Evolutionary conservation across 2,888 invertebrate genomes (phyloP).

Genomic region (Drosophila prolongata): DNA sequence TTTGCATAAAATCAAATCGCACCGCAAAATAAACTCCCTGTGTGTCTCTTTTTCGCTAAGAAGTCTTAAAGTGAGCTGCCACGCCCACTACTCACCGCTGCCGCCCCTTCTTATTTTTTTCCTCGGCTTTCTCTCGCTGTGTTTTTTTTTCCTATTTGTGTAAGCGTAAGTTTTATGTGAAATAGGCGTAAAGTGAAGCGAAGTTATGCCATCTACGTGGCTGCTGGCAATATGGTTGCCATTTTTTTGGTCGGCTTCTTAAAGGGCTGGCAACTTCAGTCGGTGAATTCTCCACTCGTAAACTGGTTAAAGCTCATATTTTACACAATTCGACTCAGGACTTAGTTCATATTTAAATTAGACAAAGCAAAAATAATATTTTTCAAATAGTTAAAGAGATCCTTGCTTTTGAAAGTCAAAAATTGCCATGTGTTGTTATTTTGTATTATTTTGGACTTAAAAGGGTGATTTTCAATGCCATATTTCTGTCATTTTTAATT

Average conservation of each 20-base stretch:
- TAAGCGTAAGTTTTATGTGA: constrained; percentile 54
- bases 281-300: not conserved
- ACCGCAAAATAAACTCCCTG: constrained; percentile 70
- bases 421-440: not conserved
- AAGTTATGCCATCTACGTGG: constrained; percentile 70
- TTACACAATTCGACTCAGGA: not conserved
- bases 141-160: constrained; percentile 3
- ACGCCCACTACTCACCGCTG: constrained; percentile 34
- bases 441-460: not conserved
- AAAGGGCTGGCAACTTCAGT: constrained; percentile 17
- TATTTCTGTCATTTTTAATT: no score
- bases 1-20: constrained; percentile 77
- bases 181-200: constrained; percentile 70
- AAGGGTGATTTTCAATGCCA: not conserved
- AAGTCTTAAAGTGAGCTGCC: constrained; percentile 46
- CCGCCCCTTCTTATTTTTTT: not conserved
- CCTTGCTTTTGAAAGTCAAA: not conserved
- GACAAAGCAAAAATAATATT: not conserved
- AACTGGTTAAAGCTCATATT: not conserved
- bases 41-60: constrained; percentile 43
- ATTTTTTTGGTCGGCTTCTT: constrained; percentile 7
- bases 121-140: not conserved
- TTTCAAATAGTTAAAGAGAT: not conserved
- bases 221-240: constrained; percentile 27
- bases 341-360: constrained; percentile 4